Evolutionary conservation across 1,140 invertebrate species (phyloP).

Genomic region (Cyclargus thomasi): DNA sequence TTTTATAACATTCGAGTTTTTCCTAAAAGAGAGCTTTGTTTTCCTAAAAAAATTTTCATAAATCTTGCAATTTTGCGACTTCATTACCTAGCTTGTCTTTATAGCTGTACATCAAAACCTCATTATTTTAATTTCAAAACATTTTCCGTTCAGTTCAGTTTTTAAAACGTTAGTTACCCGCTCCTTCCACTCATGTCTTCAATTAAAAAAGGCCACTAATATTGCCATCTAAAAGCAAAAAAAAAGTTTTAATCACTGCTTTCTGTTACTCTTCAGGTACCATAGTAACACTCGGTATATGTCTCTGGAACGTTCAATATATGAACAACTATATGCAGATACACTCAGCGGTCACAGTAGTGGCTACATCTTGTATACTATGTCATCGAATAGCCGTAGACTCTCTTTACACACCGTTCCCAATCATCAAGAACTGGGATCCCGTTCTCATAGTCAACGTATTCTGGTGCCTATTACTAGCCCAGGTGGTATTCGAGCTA

Average conservation of each 20-base stretch:
- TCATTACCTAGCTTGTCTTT: too few species aligned
- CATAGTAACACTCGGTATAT: constrained; percentile 43
- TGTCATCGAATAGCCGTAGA: constrained; percentile 46
- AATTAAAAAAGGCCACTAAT: too few species aligned
- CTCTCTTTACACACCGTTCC: constrained; percentile 36
- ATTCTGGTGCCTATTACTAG: constrained; percentile 57
- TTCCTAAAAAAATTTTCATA: too few species aligned
- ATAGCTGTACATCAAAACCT: too few species aligned
- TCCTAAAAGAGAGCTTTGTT: too few species aligned
- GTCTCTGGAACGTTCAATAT: constrained; percentile 46
- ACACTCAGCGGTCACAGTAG: constrained; percentile 56
- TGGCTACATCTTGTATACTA: constrained; percentile 43
- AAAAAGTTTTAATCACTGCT: constrained; percentile 34
- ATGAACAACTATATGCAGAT: constrained; percentile 56
- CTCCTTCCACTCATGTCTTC: too few species aligned
- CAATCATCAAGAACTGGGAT: constrained; percentile 41
- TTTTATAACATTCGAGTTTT: too few species aligned
- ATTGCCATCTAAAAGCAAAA: too few species aligned
- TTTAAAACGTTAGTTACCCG: too few species aligned
- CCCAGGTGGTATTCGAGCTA: constrained; percentile 57
- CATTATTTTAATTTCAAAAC: too few species aligned
- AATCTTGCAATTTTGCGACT: too few species aligned
- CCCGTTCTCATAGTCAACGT: constrained; percentile 48
- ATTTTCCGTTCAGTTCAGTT: too few species aligned
- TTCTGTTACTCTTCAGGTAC: constrained; percentile 41